Percentiles rank a stretch among this genome's conserved stretches.
Evolutionary conservation across 2,797 vertebrate species (phyloP).

Genomic region (Luscinia luscinia): DNA sequence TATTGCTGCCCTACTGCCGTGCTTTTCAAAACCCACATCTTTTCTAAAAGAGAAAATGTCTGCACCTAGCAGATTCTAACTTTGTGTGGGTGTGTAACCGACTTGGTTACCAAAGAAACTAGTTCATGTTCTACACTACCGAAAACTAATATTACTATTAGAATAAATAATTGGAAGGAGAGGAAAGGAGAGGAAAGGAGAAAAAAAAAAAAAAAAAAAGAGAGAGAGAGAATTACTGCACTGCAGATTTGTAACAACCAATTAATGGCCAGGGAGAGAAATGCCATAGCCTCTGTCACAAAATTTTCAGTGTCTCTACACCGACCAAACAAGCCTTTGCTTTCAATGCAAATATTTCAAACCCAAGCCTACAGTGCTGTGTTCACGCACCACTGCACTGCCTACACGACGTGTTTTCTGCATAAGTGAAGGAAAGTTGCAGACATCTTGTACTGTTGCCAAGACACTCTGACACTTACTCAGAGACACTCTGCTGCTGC

Average conservation of each 20-base stretch:
- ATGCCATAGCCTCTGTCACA: slow-evolving; percentile 62
- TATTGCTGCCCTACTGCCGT: slow-evolving; percentile 42
- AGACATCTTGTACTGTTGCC: slow-evolving; percentile 58
- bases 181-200: neutral
- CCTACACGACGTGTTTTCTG: slow-evolving; percentile 45
- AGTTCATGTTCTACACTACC: slow-evolving; percentile 72
- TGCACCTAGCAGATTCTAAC: slow-evolving; percentile 72
- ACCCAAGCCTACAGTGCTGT: slow-evolving; percentile 1
- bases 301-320: slow-evolving; percentile 43
- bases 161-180: slow-evolving; percentile 71
- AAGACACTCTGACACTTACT: slow-evolving; percentile 58
- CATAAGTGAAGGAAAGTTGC: slow-evolving; percentile 64
- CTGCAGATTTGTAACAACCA: slow-evolving; percentile 76
- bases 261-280: slow-evolving; percentile 72
- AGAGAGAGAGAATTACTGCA: slow-evolving; percentile 52
- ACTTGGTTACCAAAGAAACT: slow-evolving; percentile 81
- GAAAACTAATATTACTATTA: slow-evolving; percentile 74
- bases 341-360: slow-evolving; percentile 48
- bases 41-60: slow-evolving; percentile 71
- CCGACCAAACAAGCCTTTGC: slow-evolving; percentile 24
- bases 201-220: too few relatives aligned
- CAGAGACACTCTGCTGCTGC: slow-evolving; percentile 11
- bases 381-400: slow-evolving; percentile 57
- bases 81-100: slow-evolving; percentile 75
- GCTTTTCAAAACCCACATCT: slow-evolving; percentile 71